Conservation (phyloP, 2,888 invertebrate species). For the Acanthosepion pharaonis region DNA sequence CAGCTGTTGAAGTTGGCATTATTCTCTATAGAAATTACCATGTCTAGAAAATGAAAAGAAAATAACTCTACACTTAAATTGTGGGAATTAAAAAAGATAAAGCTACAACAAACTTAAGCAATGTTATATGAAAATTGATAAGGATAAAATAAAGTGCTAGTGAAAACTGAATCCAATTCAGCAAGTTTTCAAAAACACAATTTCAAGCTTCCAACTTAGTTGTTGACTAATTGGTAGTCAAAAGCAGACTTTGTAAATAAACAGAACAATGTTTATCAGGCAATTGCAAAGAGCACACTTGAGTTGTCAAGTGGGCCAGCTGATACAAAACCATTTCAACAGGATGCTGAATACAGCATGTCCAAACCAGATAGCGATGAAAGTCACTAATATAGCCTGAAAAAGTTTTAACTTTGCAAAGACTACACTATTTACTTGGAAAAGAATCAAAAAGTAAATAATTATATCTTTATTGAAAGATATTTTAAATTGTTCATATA, state of each 20-base stretch:
- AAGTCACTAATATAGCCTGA: neutral
- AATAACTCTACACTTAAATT: neutral
- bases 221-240: conserved; percentile 33
- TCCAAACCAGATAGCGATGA: conserved; percentile 16
- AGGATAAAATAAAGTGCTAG: neutral
- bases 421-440: neutral
- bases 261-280: conserved; percentile 33
- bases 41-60: neutral
- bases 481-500: too few species aligned
- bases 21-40: neutral
- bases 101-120: neutral
- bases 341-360: neutral
- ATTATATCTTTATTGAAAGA: neutral
- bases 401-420: neutral
- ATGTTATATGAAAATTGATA: too few species aligned
- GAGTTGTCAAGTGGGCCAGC: conserved; percentile 4
- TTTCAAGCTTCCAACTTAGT: neutral
- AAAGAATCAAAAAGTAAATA: neutral
- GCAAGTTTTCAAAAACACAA: neutral
- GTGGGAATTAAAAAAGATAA: neutral
- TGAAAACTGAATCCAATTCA: neutral
- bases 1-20: too few species aligned
- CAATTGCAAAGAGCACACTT: conserved; percentile 12
- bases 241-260: neutral
- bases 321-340: conserved; percentile 33